A percentile compares a stretch with the other conserved stretches of the same genome.
Evolutionary conservation across 1,140 invertebrate genomes (phyloP).

Genomic region (Chymomyza costata): DNA sequence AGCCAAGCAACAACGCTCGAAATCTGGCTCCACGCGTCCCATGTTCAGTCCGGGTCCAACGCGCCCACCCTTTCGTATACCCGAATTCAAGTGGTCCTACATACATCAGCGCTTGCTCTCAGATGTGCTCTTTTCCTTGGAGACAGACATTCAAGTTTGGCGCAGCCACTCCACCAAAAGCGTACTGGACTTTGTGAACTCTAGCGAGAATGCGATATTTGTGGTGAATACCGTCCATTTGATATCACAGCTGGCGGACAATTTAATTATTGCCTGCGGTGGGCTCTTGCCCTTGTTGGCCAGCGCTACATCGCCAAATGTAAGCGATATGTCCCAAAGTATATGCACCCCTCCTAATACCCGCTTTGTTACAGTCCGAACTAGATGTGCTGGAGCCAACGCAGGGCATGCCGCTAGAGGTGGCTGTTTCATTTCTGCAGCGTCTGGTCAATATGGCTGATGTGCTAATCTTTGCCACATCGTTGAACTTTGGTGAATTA

Average conservation of each 20-base stretch:
- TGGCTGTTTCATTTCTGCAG: conserved; percentile 97
- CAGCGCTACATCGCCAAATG: conserved; percentile 98
- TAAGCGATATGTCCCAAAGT: conserved; percentile 78
- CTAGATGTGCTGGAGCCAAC: conserved; percentile 98
- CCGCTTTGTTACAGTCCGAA: conserved; percentile 88
- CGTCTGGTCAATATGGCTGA: conserved; percentile 98
- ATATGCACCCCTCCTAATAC: too few relatives aligned
- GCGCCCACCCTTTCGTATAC: conserved; percentile 97
- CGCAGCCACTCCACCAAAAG: conserved; percentile 95
- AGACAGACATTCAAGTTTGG: conserved; percentile 96
- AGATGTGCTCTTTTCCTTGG: conserved; percentile 97
- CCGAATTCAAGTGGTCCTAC: conserved; percentile 99
- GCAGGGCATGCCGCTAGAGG: conserved; percentile 98
- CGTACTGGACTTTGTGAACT: conserved; percentile 98
- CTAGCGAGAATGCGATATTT: conserved; percentile 98
- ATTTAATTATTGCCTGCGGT: conserved; percentile 98
- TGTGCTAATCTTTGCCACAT: conserved; percentile 97
- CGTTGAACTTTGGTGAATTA: conserved; percentile 96
- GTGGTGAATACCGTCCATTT: conserved; percentile 99
- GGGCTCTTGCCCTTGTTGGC: conserved; percentile 96
- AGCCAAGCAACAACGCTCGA: conserved; percentile 76
- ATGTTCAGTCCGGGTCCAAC: conserved; percentile 97
- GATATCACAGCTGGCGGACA: conserved; percentile 98
- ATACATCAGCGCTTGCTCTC: conserved; percentile 97
- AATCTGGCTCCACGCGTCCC: conserved; percentile 81